phyloP scores from a whole-genome alignment of 2,113 vertebrate genomes.

The Misgurnus mizolepis region DNA sequence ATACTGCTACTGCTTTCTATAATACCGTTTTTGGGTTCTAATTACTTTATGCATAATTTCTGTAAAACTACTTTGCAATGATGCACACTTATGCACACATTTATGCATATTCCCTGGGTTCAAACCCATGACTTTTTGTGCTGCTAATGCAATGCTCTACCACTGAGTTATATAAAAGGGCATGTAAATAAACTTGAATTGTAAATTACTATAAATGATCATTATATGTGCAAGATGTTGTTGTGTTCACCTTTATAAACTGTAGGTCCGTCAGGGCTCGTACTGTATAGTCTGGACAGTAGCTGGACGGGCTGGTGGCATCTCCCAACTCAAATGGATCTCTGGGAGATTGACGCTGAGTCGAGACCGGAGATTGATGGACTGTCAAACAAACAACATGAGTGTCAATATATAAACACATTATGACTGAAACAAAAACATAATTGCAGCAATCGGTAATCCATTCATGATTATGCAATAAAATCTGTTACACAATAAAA shows the following conservation, averaged over 20 bases:
- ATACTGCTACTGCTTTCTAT: too few relatives aligned
- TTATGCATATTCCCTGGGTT: too few relatives aligned
- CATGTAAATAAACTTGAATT: too few relatives aligned
- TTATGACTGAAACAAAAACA: background rate
- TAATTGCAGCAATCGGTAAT: background rate
- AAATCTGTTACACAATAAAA: background rate
- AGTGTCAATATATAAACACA: background rate
- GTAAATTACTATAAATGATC: too few relatives aligned
- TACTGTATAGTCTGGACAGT: slow-evolving; percentile 92
- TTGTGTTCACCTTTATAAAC: slow-evolving; percentile 78
- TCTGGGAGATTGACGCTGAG: slow-evolving; percentile 68
- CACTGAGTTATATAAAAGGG: too few relatives aligned
- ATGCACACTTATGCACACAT: too few relatives aligned
- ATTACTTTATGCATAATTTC: too few relatives aligned
- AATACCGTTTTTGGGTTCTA: too few relatives aligned
- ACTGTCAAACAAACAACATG: slow-evolving; percentile 62
- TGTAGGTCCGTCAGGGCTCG: slow-evolving; percentile 89
- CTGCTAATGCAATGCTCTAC: too few relatives aligned
- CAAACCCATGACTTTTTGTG: too few relatives aligned
- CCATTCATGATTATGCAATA: background rate
- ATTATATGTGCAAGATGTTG: too few relatives aligned
- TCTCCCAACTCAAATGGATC: slow-evolving; percentile 78
- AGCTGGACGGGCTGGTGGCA: slow-evolving; percentile 73
- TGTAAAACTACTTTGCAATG: too few relatives aligned
- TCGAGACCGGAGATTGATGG: slow-evolving; percentile 85